These are phyloP conservation scores for Lycocerus yunnanus DNA, from an alignment of 2,888 invertebrate genomes.

Conservation along the genomic window DNA sequence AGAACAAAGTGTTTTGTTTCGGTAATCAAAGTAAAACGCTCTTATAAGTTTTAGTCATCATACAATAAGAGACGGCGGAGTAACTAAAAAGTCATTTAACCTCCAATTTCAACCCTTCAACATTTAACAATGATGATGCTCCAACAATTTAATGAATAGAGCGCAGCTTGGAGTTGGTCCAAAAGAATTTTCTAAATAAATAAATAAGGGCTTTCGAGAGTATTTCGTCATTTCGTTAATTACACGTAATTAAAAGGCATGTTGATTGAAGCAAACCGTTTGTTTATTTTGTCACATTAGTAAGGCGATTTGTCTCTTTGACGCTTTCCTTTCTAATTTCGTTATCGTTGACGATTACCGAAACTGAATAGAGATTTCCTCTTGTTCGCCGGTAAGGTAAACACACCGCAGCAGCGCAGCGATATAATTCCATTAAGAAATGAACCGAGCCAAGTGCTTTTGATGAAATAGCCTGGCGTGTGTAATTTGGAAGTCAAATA, in stretches of 20 bases:
- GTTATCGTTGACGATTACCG: slow-evolving; percentile 31
- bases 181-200: slow-evolving; percentile 17
- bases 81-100: slow-evolving; percentile 11
- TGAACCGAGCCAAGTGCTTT: slow-evolving; percentile 54
- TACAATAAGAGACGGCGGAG: slow-evolving; percentile 5
- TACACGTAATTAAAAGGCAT: slow-evolving; percentile 50
- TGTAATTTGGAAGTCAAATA: slow-evolving; percentile 55
- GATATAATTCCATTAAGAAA: slow-evolving; percentile 56
- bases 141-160: slow-evolving; percentile 18
- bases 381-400: slow-evolving; percentile 44
- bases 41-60: background rate
- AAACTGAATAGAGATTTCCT: slow-evolving; percentile 35
- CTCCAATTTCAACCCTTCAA: slow-evolving; percentile 23
- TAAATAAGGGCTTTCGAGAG: slow-evolving; percentile 27
- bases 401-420: slow-evolving; percentile 40
- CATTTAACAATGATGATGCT: slow-evolving; percentile 11
- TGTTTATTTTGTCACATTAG: slow-evolving; percentile 45
- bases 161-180: slow-evolving; percentile 4
- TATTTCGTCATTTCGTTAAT: slow-evolving; percentile 49
- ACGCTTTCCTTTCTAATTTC: slow-evolving; percentile 28
- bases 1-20: background rate
- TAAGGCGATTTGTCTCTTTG: slow-evolving; percentile 28
- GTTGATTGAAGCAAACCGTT: slow-evolving; percentile 51
- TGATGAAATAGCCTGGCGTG: slow-evolving; percentile 46
- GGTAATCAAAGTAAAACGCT: background rate